phyloP scores from a whole-genome alignment of 53 echinoderm and acorn worm genomes.

The Actinopyga echinites region DNA sequence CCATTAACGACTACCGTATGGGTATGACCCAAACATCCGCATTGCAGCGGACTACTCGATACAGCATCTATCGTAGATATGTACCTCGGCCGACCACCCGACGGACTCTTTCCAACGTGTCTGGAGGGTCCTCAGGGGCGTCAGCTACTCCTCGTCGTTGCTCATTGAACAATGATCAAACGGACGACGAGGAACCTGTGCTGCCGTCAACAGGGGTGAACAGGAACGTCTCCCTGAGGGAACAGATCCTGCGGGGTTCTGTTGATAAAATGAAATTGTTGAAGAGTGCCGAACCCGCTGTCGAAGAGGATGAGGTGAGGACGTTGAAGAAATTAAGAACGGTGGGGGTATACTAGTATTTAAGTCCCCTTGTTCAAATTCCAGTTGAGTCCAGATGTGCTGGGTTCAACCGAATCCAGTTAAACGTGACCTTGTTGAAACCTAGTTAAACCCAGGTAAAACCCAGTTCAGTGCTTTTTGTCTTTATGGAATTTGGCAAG shows the following conservation, averaged over 20 bases:
- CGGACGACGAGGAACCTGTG: constrained; percentile 8
- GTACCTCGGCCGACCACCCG: constrained; percentile 60
- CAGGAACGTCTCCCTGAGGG: constrained; percentile 3
- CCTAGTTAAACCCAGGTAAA: no score
- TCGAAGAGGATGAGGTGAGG: neutral
- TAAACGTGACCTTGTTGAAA: no score
- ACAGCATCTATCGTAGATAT: constrained; percentile 90
- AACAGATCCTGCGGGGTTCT: constrained; percentile 6
- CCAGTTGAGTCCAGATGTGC: no score
- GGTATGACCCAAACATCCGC: constrained; percentile 76
- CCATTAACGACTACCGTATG: constrained; percentile 78
- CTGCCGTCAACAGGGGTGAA: neutral
- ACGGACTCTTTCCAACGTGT: constrained; percentile 25
- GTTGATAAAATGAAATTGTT: constrained; percentile 25
- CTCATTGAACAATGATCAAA: constrained; percentile 12
- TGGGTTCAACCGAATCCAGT: no score
- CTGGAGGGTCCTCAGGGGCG: constrained; percentile 1
- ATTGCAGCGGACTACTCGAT: constrained; percentile 86
- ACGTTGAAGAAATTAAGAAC: no score
- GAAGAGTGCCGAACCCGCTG: neutral
- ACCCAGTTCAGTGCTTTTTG: no score
- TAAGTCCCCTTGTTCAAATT: no score
- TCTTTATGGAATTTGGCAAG: no score
- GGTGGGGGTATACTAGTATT: no score
- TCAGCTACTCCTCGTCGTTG: constrained; percentile 12